Evolutionary conservation across 2,797 vertebrate genomes (phyloP).

Genomic region (Pristis pectinata): DNA sequence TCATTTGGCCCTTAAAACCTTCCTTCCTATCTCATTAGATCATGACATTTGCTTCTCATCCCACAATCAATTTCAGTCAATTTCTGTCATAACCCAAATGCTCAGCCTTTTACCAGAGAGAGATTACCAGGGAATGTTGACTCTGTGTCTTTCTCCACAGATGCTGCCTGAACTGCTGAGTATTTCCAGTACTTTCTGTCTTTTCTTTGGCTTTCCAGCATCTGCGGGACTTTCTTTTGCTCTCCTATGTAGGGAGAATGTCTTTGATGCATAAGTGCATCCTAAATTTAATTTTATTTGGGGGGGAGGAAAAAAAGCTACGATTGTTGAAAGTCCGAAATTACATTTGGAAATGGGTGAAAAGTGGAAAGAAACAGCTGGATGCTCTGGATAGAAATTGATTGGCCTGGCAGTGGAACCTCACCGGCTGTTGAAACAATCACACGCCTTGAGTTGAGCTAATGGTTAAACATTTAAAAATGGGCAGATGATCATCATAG

Average conservation of each 20-base stretch:
- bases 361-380: neutral
- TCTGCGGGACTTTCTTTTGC: too few relatives aligned
- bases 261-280: neutral
- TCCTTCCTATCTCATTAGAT: neutral
- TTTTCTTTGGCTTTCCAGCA: too few relatives aligned
- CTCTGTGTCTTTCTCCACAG: too few relatives aligned
- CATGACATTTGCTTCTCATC: neutral
- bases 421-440: neutral
- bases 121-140: too few relatives aligned
- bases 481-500: neutral
- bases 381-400: neutral
- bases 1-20: neutral
- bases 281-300: neutral
- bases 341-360: neutral
- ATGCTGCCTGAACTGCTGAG: too few relatives aligned
- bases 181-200: too few relatives aligned
- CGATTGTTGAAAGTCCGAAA: neutral
- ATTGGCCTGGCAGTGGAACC: neutral
- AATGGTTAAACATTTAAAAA: neutral
- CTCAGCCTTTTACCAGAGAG: too few relatives aligned
- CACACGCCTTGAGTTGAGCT: neutral
- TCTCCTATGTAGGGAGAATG: neutral
- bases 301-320: neutral
- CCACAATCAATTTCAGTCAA: too few relatives aligned
- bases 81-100: too few relatives aligned